phyloP scores from a whole-genome alignment of 2,797 vertebrate genomes.

The Hypotaenidia okinawae region DNA sequence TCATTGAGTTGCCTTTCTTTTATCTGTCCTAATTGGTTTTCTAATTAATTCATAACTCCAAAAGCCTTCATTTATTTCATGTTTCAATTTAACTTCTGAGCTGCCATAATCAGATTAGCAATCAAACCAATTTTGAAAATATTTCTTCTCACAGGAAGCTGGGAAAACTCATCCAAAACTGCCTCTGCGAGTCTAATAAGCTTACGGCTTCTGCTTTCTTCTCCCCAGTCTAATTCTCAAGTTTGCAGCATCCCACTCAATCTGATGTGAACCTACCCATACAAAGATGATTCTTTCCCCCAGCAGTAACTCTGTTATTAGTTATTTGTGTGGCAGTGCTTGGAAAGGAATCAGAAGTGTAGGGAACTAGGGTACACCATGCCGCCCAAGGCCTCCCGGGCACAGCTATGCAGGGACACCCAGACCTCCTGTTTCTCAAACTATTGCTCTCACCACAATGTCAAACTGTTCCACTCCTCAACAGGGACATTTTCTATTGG shows the following conservation, averaged over 20 bases:
- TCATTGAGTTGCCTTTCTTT: constrained; percentile 14
- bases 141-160: constrained; percentile 27
- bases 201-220: not conserved
- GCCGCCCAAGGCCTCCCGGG: rapidly evolving
- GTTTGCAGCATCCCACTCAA: constrained; percentile 21
- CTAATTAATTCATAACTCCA: constrained; percentile 67
- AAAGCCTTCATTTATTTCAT: constrained; percentile 61
- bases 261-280: not conserved
- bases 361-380: not conserved
- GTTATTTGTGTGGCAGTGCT: not conserved
- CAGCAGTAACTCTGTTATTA: constrained; percentile 28
- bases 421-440: not conserved
- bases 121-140: constrained; percentile 53
- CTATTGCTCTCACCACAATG: rapidly evolving
- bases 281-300: not conserved
- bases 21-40: constrained; percentile 60
- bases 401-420: not conserved
- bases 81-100: constrained; percentile 52
- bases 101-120: constrained; percentile 55
- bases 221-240: not conserved
- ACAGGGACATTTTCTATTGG: not conserved
- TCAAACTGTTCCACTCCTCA: not conserved
- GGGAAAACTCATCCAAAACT: not conserved
- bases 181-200: not conserved
- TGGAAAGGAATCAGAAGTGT: not conserved